Evolutionary conservation across 2,797 vertebrate species (phyloP), one percentile per base, ranked within the genome.

Genomic region (Glyptemys insculpta): DNA sequence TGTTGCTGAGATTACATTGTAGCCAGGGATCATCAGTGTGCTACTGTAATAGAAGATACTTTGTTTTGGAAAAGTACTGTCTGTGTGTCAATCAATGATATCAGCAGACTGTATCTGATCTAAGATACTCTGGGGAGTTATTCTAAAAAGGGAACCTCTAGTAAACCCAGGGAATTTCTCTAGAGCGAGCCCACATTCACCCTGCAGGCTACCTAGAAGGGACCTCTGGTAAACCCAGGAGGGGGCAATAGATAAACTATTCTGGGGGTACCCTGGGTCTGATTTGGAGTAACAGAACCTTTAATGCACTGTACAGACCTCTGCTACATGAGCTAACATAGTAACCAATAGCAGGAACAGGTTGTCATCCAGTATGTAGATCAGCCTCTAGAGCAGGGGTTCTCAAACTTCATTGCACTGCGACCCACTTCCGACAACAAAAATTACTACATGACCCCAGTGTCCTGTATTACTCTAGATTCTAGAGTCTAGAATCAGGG

Each of bases 281-380:
- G 31, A 65, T 65, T 65, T 65, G 59, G 7, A 34, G 34, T 65
- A 65, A 18, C 15, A 65, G 59, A 65, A 65, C 59, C 59, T 65
- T 62, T 65, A 65, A 65, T 18, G 59, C 34, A 65, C 34, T 34
- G 15, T 8, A 65, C 7, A 65, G 59, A 65, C 15, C 31, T 62
- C 34, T 65, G 16, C 14, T 16, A 41, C 19, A 44, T 44, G 21
- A 74, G 68, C 37, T 44, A 74, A 74, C 23, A 44, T 23, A 31
- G 19, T 23, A 11, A 8, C 3, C 8, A 59, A 2, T 21, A 29
- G 54, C 0, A 29, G 85, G 27, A 11, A 4, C 3, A 27, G 1
- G 37, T 5, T 29, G 4, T 1, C 34, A 50, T 3, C 18, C 2
- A 12, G n/a, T 56, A 47, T 16, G 7, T 62, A 8, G 12, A 16